Conservation (phyloP, 2,888 invertebrate species). For the Priocnemis perturbator region DNA sequence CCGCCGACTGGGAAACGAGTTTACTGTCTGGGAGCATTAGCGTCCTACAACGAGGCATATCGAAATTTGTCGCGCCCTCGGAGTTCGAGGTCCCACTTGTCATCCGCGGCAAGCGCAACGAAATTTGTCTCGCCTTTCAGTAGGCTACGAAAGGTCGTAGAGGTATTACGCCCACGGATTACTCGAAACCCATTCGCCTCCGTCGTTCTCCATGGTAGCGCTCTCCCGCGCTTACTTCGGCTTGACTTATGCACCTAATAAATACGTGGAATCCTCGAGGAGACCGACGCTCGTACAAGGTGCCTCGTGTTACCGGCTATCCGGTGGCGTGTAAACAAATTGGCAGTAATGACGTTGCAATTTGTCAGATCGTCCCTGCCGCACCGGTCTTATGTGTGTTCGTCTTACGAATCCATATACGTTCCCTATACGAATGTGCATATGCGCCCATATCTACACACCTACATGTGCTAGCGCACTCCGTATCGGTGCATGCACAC, state of each 20-base stretch:
- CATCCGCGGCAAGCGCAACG: no score
- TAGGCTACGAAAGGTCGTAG: no score
- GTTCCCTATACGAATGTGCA: no score
- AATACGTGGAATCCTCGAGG: slow-evolving; percentile 42
- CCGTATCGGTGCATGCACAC: slow-evolving; percentile 31
- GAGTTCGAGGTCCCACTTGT: no score
- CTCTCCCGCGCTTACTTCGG: background rate
- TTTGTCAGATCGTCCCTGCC: slow-evolving; percentile 67
- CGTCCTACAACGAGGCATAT: no score
- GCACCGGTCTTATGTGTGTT: slow-evolving; percentile 33
- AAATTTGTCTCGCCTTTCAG: no score
- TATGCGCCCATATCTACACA: slow-evolving; percentile 27
- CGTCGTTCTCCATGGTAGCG: background rate
- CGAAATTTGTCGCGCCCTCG: no score
- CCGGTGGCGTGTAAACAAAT: slow-evolving; percentile 70
- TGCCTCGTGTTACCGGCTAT: slow-evolving; percentile 60
- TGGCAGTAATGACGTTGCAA: slow-evolving; percentile 71
- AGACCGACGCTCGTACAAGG: slow-evolving; percentile 34
- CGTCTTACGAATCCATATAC: no score
- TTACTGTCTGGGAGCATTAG: no score
- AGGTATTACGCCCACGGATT: slow-evolving; percentile 9
- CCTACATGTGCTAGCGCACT: slow-evolving; percentile 14
- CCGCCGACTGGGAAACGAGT: no score
- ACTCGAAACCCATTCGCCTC: slow-evolving; percentile 7
- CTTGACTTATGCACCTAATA: slow-evolving; percentile 46